Percentiles rank a stretch among this genome's conserved stretches.
phyloP scores from a whole-genome alignment of 2,797 vertebrate species.

The Coranthus polyacanthus region DNA sequence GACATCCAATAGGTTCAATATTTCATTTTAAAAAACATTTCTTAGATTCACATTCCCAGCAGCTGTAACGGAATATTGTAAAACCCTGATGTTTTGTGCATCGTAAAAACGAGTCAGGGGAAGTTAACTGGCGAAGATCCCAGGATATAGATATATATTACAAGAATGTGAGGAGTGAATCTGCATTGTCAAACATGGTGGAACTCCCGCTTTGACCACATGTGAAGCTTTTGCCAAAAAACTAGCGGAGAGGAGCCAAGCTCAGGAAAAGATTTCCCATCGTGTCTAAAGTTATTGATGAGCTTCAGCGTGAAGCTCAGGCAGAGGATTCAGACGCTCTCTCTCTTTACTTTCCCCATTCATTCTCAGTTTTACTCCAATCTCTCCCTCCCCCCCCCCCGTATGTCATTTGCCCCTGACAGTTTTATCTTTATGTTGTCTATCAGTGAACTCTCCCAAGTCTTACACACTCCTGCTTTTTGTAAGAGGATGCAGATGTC shows the following conservation, averaged over 20 bases:
- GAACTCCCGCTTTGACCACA: constrained; percentile 18
- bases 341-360: constrained; percentile 27
- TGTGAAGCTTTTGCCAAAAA: constrained; percentile 28
- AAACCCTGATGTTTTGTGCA: constrained; percentile 40
- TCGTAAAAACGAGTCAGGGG: not conserved
- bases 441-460: constrained; percentile 32
- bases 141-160: constrained; percentile 23
- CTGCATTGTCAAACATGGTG: constrained; percentile 12
- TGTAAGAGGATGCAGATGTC: constrained; percentile 8
- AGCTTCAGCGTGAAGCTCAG: constrained; percentile 31
- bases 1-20: too few relatives aligned
- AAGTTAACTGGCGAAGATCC: constrained; percentile 20
- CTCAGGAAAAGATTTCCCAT: constrained; percentile 42
- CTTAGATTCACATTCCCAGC: too few relatives aligned
- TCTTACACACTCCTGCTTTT: constrained; percentile 21
- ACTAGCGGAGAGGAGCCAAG: constrained; percentile 1
- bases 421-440: constrained; percentile 58
- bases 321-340: constrained; percentile 31
- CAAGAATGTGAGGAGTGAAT: constrained; percentile 12
- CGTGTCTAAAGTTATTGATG: constrained; percentile 63
- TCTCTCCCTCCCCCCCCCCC: constrained; percentile 34
- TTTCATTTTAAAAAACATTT: too few relatives aligned
- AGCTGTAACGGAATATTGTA: too few relatives aligned
- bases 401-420: constrained; percentile 44
- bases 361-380: constrained; percentile 25